Percentiles rank a stretch among this genome's conserved stretches.
Conservation (phyloP, 2,113 vertebrate species). For the Pyxicephalus adspersus region DNA sequence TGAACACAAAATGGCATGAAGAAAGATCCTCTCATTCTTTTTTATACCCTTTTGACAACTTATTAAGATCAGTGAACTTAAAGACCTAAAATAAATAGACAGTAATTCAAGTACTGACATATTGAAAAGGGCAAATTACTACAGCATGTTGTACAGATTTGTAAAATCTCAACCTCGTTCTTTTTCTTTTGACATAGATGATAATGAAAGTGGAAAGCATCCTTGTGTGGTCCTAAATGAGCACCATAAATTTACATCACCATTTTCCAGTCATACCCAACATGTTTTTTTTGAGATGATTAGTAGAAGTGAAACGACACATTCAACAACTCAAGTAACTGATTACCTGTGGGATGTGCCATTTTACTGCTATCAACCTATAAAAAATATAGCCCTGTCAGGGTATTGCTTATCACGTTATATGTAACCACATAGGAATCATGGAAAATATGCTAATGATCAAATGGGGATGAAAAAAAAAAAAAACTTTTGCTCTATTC, state of each 20-base stretch:
- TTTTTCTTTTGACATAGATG: slow-evolving; percentile 9
- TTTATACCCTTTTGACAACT: slow-evolving; percentile 25
- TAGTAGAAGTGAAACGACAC: background rate
- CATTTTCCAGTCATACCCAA: background rate
- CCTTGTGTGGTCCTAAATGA: background rate
- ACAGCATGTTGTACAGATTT: slow-evolving; percentile 34
- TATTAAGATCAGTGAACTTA: slow-evolving; percentile 30
- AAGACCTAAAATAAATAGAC: slow-evolving; percentile 39
- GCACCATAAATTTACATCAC: background rate
- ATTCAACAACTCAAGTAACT: background rate
- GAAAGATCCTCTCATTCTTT: background rate
- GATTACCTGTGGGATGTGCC: background rate
- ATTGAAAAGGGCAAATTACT: slow-evolving; percentile 46
- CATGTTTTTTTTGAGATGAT: background rate
- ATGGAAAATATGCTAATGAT: no score
- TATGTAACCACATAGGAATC: no score
- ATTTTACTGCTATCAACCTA: background rate
- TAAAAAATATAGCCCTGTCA: background rate
- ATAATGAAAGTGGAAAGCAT: slow-evolving; percentile 22
- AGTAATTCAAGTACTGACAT: slow-evolving; percentile 20
- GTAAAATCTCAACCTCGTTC: slow-evolving; percentile 1
- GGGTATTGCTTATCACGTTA: no score
- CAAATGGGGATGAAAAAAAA: no score
- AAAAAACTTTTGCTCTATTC: no score
- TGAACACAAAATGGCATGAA: slow-evolving; percentile 20